Percentiles rank a stretch among this genome's conserved stretches.
These are phyloP conservation scores for Virgularia gustaviana DNA, from an alignment of 92 coral and sea anemone species.

Conservation along the genomic window DNA sequence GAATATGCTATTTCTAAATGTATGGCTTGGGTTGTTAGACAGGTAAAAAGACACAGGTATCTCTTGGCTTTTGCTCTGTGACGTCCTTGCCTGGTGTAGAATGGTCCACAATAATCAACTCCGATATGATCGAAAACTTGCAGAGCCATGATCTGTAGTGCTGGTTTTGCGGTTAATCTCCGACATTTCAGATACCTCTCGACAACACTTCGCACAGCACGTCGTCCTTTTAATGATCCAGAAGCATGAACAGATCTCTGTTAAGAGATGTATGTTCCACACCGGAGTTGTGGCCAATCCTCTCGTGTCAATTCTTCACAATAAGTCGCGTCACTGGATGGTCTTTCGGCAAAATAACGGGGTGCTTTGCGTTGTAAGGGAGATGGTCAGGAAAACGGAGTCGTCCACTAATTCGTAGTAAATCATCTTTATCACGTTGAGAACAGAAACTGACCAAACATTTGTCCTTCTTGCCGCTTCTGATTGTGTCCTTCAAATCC, in stretches of 20 bases:
- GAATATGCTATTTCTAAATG: too few relatives aligned
- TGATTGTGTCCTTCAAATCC: constrained; percentile 29
- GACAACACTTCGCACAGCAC: constrained; percentile 22
- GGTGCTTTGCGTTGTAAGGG: too few relatives aligned
- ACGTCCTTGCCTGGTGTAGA: constrained; percentile 41
- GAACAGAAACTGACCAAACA: constrained; percentile 15
- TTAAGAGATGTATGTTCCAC: constrained; percentile 48
- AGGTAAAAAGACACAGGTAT: constrained; percentile 51
- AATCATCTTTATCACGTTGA: constrained; percentile 20
- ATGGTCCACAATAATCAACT: constrained; percentile 39
- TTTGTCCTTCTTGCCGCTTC: constrained; percentile 35
- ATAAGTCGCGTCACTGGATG: too few relatives aligned
- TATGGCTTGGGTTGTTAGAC: constrained; percentile 41
- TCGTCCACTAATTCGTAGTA: constrained; percentile 33
- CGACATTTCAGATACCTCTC: constrained; percentile 27
- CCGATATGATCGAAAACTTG: constrained; percentile 45
- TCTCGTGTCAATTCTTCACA: constrained; percentile 16
- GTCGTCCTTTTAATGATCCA: too few relatives aligned
- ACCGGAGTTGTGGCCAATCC: constrained; percentile 46
- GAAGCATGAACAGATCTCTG: too few relatives aligned
- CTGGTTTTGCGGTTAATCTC: constrained; percentile 29
- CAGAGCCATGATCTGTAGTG: background rate
- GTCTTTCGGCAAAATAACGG: too few relatives aligned
- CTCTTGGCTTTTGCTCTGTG: constrained; percentile 32
- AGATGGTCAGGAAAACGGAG: constrained; percentile 29